Base-by-base conservation (phyloP, 2,797 vertebrate genomes). In the Bradypodion ventrale region DNA sequence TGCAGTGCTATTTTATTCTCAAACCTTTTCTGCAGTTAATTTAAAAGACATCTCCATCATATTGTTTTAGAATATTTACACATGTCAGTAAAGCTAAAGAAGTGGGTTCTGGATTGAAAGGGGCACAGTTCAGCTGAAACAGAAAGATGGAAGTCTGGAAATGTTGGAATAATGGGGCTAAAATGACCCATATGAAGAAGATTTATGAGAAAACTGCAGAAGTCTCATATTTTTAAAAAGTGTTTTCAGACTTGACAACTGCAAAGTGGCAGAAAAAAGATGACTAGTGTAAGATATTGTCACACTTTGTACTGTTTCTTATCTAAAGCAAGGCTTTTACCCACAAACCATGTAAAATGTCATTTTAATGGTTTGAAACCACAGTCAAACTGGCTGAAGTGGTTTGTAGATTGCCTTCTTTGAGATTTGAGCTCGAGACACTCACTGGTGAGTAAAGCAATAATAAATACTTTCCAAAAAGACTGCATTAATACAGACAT, bases 391-490 rank as follows among this genome's bases (percentile, higher is more conserved):
- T 40, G 35, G 35, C 23, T 72, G 65, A 78, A 60, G 52, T 78
- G 52, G 52, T 77, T 78, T 78, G 21, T 77, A 52, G 52, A 69
- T 46, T 60, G 52, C 66, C 21, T 21, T 44, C 65, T 75, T 49
- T 9, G 49, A 19, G 27, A 32, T 9, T 25, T 49, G 77, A 77
- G 59, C 23, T 77, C 63, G 35, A 69, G 42, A 69, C 13, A 37
- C 42, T 75, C 72, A 3, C n/a, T 32, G 56, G 32, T 9, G 63
- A 70, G 27, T 77, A 52, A 23, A 65, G 77, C 16, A 81, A 84
- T 76, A 84, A 82, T 83, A 60, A 74, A 60, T 52, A 59, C 15
- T 23, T 83, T 62, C 73, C 68, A 74, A 52, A 69, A 65, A 73
- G 68, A 23, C 15, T 86, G 29, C 66, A 72, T 44, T 84, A 84